Conservation (phyloP, 2,797 vertebrate genomes). For the Hapalemur alaotrensis region DNA sequence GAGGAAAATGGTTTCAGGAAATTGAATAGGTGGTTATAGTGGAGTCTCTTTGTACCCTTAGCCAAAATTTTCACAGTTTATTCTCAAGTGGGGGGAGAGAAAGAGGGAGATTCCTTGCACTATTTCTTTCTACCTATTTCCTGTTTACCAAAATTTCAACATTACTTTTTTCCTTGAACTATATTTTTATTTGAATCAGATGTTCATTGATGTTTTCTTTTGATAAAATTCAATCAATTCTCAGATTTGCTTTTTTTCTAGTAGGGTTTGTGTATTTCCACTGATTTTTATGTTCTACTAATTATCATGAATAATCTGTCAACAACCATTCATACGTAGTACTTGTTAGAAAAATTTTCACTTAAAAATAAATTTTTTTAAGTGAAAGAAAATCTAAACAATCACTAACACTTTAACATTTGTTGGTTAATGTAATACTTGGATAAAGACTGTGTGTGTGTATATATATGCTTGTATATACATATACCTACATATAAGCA, state of each 20-base stretch:
- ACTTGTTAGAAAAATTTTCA: not conserved
- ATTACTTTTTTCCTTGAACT: conserved; percentile 36
- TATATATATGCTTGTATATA: not conserved
- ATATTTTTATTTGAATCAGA: conserved; percentile 56
- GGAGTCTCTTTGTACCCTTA: not conserved
- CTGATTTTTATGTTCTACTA: conserved; percentile 54
- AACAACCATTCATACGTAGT: conserved; percentile 56
- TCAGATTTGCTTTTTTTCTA: conserved; percentile 75
- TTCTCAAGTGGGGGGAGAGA: not conserved
- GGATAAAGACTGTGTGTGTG: not conserved
- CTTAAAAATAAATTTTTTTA: not conserved
- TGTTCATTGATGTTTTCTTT: conserved; percentile 78
- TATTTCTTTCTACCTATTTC: not conserved
- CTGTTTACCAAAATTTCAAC: conserved; percentile 3
- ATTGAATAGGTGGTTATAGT: not conserved
- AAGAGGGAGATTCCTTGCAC: not conserved
- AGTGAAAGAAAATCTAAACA: not conserved
- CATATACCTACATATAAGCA: not conserved
- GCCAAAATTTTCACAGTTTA: not conserved
- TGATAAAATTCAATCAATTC: conserved; percentile 63
- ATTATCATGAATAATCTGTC: conserved; percentile 66
- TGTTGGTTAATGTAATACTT: not conserved
- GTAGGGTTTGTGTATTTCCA: conserved; percentile 60
- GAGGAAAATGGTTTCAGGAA: conserved; percentile 7
- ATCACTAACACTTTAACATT: not conserved